Conservation (phyloP, 2,113 vertebrate species). For the Willisornis vidua region DNA sequence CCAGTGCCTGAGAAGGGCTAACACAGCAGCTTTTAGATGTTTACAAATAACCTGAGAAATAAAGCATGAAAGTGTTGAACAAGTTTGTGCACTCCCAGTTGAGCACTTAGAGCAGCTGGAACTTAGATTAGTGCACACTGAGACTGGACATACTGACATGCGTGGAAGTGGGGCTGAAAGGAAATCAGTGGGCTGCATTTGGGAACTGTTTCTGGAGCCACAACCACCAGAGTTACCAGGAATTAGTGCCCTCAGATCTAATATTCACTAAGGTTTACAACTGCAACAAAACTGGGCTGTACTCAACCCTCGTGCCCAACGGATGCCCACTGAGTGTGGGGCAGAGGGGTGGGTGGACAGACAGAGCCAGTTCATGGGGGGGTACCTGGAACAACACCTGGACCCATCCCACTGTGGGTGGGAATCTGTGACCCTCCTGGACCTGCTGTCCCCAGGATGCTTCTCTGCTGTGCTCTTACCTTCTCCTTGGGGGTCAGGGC, state of each 20-base stretch:
- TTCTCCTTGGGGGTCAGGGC: background rate
- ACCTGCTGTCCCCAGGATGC: fast-evolving
- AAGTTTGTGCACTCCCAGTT: background rate
- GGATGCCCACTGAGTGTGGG: fast-evolving
- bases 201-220: background rate
- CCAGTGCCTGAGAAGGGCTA: background rate
- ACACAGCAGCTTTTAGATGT: background rate
- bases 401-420: fast-evolving
- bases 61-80: background rate
- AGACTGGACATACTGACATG: fast-evolving
- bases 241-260: background rate
- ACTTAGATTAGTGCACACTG: no score
- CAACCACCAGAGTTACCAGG: background rate
- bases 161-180: background rate
- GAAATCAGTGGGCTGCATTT: fast-evolving
- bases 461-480: background rate
- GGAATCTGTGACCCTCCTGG: fast-evolving
- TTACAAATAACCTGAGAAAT: background rate
- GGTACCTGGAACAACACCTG: background rate
- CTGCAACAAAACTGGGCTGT: background rate
- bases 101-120: background rate
- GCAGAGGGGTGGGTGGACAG: background rate
- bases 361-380: fast-evolving
- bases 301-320: background rate
- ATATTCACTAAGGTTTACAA: background rate